A percentile compares a stretch with the other conserved stretches of the same genome.
Evolutionary conservation across 1,140 invertebrate species (phyloP).

Genomic region (Pogonus chalceus): DNA sequence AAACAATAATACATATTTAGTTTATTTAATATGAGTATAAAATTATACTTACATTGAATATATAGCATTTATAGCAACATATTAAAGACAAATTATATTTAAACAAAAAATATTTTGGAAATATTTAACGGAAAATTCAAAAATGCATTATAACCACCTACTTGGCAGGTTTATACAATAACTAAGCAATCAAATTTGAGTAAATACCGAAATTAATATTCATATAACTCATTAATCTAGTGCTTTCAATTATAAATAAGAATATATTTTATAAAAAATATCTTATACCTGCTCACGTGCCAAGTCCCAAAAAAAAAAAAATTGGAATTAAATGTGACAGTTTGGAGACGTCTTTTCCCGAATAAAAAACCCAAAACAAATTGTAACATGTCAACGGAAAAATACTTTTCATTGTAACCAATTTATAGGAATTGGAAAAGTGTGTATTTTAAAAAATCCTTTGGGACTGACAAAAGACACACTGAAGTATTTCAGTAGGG

Average conservation of each 20-base stretch:
- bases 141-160: conserved; percentile 9
- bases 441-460: conserved; percentile 20
- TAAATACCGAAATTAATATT: not conserved
- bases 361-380: conserved; percentile 17
- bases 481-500: not conserved
- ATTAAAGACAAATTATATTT: too few species aligned
- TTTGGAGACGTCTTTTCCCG: conserved; percentile 16
- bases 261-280: conserved; percentile 11
- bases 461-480: not conserved
- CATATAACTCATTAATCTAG: not conserved
- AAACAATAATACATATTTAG: too few species aligned
- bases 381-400: conserved; percentile 24
- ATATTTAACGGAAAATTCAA: too few species aligned
- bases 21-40: too few species aligned
- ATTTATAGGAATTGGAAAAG: conserved; percentile 27
- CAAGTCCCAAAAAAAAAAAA: too few species aligned
- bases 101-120: too few species aligned
- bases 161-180: conserved; percentile 10
- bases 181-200: not conserved
- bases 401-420: conserved; percentile 17
- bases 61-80: too few species aligned
- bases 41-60: too few species aligned
- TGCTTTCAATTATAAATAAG: conserved; percentile 9
- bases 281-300: too few species aligned
- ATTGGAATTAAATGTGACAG: conserved; percentile 25